phyloP scores from a whole-genome alignment of 2,888 invertebrate species.

The Alentia gelatinosa region DNA sequence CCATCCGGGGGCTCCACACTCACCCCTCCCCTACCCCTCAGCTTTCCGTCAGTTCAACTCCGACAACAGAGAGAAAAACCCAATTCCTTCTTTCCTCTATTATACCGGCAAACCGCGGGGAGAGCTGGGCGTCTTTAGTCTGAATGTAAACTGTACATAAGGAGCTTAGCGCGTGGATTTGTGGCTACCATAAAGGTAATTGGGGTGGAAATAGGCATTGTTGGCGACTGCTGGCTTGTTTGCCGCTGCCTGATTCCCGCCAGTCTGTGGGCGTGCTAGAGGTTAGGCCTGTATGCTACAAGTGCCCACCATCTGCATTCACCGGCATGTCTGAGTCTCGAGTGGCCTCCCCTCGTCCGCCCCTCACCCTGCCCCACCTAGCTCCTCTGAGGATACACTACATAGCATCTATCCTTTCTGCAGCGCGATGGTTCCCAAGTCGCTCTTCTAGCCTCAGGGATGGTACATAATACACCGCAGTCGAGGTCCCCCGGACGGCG shows the following conservation, averaged over 20 bases:
- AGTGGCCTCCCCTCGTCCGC: not conserved
- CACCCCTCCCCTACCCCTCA: not conserved
- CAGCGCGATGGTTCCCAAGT: not conserved
- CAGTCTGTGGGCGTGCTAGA: not conserved
- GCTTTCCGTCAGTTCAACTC: not conserved
- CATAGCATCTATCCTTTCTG: not conserved
- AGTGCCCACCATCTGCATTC: constrained; percentile 8
- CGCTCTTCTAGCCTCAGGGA: not conserved
- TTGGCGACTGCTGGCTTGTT: not conserved
- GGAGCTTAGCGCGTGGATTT: not conserved
- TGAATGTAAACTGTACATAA: constrained; percentile 21
- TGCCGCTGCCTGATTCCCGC: not conserved
- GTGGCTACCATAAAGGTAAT: constrained; percentile 40
- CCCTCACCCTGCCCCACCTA: not conserved
- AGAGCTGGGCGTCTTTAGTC: not conserved
- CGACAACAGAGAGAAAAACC: no score
- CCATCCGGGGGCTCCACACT: not conserved
- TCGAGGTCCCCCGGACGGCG: not conserved
- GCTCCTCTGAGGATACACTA: not conserved
- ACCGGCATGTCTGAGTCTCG: not conserved
- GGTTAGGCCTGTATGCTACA: not conserved
- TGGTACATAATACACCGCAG: not conserved
- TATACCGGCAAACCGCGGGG: no score
- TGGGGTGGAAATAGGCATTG: constrained; percentile 45
- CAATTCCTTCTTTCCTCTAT: not conserved